Percentiles rank a stretch among this genome's conserved stretches.
phyloP scores from a whole-genome alignment of 2,113 vertebrate species.

The human (Homo sapiens) region DNA sequence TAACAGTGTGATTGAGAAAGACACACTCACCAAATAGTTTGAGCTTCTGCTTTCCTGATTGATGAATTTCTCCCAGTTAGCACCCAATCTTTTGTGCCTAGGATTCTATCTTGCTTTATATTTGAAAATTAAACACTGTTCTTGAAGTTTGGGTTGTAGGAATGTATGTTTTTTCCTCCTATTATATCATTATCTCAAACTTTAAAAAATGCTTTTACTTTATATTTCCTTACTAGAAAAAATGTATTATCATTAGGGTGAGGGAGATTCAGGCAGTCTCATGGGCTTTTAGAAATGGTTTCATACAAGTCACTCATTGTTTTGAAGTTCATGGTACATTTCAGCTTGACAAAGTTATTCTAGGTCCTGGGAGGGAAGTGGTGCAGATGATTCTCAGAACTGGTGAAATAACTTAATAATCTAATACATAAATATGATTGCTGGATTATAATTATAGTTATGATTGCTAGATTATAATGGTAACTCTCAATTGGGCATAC shows the following conservation, averaged over 20 bases:
- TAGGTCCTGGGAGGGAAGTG: not conserved
- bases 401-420: not conserved
- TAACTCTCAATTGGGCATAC: not conserved
- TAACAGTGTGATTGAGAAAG: not conserved
- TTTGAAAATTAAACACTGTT: not conserved
- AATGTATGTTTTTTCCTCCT: not conserved
- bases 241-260: not conserved
- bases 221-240: slow-evolving; percentile 10
- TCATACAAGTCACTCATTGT: not conserved
- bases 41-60: not conserved
- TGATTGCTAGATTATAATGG: not conserved
- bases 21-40: not conserved
- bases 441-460: slow-evolving; percentile 1
- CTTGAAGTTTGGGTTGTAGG: not conserved
- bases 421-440: not conserved
- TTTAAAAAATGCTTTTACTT: slow-evolving; percentile 2
- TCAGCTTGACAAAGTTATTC: not conserved
- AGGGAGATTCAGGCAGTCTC: not conserved
- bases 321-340: slow-evolving; percentile 30
- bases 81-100: not conserved
- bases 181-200: not conserved
- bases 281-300: not conserved
- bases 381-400: not conserved
- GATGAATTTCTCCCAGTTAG: not conserved
- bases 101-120: not conserved